Conservation (phyloP, 2,113 vertebrate genomes). For the Prochilodus magdalenae region DNA sequence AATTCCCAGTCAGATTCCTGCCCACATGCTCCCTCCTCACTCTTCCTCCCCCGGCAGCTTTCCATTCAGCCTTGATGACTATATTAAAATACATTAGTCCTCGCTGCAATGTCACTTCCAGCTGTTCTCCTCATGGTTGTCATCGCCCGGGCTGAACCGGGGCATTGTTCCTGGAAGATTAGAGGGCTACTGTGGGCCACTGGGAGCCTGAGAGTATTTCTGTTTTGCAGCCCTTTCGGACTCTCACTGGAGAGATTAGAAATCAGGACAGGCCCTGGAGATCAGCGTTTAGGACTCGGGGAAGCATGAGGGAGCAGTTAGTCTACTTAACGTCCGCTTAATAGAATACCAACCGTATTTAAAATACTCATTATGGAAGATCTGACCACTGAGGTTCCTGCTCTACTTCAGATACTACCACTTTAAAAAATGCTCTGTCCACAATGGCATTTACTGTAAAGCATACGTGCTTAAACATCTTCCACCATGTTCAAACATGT, state of each 20-base stretch:
- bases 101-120: neutral
- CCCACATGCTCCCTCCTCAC: neutral
- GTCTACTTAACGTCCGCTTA: neutral
- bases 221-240: neutral
- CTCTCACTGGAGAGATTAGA: neutral
- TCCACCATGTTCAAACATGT: no score
- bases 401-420: no score
- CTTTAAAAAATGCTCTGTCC: no score
- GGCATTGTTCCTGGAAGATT: slow-evolving; percentile 20
- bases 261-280: neutral
- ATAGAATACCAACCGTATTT: neutral
- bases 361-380: no score
- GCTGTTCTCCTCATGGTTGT: slow-evolving; percentile 17
- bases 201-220: neutral
- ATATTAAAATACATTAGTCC: slow-evolving; percentile 30
- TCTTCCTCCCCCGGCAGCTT: neutral
- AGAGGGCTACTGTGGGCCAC: neutral
- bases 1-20: neutral
- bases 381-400: no score
- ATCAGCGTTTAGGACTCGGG: neutral
- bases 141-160: neutral
- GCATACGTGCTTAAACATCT: no score
- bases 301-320: neutral
- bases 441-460: no score
- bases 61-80: slow-evolving; percentile 17